Conservation (phyloP, 2,888 invertebrate species). For the Gastracanthus pulcherrimus region DNA sequence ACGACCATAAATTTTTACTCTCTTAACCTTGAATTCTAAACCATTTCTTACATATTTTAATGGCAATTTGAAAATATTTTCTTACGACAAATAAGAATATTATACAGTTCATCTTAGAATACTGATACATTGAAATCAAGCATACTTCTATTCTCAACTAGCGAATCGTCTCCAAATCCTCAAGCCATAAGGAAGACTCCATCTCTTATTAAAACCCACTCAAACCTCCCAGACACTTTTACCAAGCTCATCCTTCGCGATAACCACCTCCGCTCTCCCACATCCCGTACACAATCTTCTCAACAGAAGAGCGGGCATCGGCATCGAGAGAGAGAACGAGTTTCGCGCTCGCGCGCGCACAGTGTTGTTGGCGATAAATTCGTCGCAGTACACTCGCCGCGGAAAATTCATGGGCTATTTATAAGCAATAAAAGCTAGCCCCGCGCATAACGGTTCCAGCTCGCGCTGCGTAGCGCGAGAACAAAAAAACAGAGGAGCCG, state of each 20-base stretch:
- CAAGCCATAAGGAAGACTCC: no score
- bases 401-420: slow-evolving; percentile 54
- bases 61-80: no score
- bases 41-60: no score
- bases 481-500: background rate
- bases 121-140: no score
- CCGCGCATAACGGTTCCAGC: slow-evolving; percentile 15
- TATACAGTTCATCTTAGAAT: no score
- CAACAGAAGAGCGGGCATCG: background rate
- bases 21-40: no score
- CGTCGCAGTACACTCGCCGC: background rate
- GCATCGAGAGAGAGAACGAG: slow-evolving; percentile 42
- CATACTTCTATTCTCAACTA: no score
- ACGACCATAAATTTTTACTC: no score
- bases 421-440: slow-evolving; percentile 37
- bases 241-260: background rate
- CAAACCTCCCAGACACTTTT: no score
- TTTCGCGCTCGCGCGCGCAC: slow-evolving; percentile 23
- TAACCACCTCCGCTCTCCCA: background rate
- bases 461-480: background rate
- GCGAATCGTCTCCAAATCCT: no score
- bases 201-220: no score
- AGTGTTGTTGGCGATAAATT: slow-evolving; percentile 33
- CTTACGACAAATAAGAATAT: no score
- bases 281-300: background rate